Conservation (phyloP, 1,140 invertebrate genomes). For the Diplogasteroides magnus region DNA sequence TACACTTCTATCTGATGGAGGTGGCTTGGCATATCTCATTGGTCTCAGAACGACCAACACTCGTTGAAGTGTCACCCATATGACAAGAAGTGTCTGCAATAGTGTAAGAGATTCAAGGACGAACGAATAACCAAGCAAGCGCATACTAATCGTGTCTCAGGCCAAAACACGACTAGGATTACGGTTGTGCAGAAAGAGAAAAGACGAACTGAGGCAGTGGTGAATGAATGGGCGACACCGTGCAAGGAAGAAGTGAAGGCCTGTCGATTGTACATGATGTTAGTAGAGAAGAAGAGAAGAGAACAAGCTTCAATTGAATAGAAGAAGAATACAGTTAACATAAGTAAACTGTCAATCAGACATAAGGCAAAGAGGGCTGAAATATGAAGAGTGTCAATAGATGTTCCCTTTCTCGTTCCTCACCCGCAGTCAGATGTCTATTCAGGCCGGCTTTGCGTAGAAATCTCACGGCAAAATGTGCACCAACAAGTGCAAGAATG, state of each 20-base stretch:
- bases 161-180: no score
- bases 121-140: slow-evolving; percentile 3
- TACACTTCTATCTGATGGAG: slow-evolving; percentile 12
- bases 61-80: slow-evolving; percentile 28
- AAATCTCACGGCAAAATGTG: slow-evolving; percentile 29
- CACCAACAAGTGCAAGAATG: slow-evolving; percentile 27
- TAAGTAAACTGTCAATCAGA: slow-evolving; percentile 27
- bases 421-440: slow-evolving; percentile 31
- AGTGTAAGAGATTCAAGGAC: slow-evolving; percentile 1
- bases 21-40: slow-evolving; percentile 25
- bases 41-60: slow-evolving; percentile 30
- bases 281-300: slow-evolving; percentile 20
- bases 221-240: slow-evolving; percentile 18
- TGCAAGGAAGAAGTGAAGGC: slow-evolving; percentile 20
- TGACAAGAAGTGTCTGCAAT: slow-evolving; percentile 34
- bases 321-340: slow-evolving; percentile 32
- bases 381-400: slow-evolving; percentile 3
- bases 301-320: slow-evolving; percentile 32
- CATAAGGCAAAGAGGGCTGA: slow-evolving; percentile 34
- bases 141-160: background rate
- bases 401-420: background rate
- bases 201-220: slow-evolving; percentile 18
- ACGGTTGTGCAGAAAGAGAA: no score
- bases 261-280: slow-evolving; percentile 33
- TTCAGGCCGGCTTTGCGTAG: slow-evolving; percentile 31